Base-by-base conservation (phyloP, 2,888 invertebrate species). In the Copidosoma aretas region DNA sequence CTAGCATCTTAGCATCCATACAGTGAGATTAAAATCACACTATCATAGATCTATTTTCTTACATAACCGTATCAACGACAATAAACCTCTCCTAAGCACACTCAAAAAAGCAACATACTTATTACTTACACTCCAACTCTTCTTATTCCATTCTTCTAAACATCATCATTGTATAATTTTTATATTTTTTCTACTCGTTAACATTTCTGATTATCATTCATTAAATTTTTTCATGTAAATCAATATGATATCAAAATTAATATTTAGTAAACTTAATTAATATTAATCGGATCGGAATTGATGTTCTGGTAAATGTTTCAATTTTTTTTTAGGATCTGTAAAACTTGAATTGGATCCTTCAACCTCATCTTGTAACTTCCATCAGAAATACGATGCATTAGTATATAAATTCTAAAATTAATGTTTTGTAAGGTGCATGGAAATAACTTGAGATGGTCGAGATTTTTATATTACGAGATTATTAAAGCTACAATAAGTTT, bases 1-100 rank as follows among this genome's bases (percentile, higher is more conserved):
- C 82, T 82, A 82, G 82, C 81, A 80, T 80, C 78, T 76, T 76
- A 77, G 79, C 79, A 76, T 77, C 79, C 78, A 76, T 74, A 71
- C 75, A 75, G 71, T 70, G 67, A 71, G 19, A 22, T 15, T 51
- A 19, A 19, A 32, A 19, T 41, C 64, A 41, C 61, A 22, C 51
- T 59, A 77, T 77, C 77, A 78, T 77, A 72, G 79, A 80, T 68
- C 77, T 78, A 76, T 73, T 75, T 76, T 75, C 74, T 77, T 78
- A 74, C 74, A 76, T 62, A 74, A 71, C 74, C 74, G 68, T 73
- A 73, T 75, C 74, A 74, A 73, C 71, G 72, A 74, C 70, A 70
- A 72, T 69, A 72, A 72, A 70, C 73, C 74, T 61, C 70, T 71
- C 70, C 70, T 73, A 74, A 67, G 67, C 72, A 75, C 69, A 64